These are phyloP conservation scores for Leguminivora glycinivorella DNA, from an alignment of 1,140 invertebrate genomes.

Conservation along the genomic window DNA sequence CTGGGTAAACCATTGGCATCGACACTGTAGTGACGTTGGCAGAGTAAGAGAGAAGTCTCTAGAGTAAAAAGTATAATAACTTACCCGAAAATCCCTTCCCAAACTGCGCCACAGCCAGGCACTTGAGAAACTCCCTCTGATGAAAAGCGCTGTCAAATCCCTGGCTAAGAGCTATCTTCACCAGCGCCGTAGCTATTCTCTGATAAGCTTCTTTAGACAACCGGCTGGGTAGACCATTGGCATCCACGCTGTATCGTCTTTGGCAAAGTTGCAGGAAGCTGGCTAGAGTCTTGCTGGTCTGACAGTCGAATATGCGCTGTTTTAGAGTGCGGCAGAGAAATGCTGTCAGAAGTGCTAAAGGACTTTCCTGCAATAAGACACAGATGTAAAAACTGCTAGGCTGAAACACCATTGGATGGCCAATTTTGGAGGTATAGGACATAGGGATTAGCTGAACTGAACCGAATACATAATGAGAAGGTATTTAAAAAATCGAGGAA, in stretches of 20 bases:
- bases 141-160: slow-evolving; percentile 79
- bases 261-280: slow-evolving; percentile 62
- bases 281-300: slow-evolving; percentile 50
- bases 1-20: slow-evolving; percentile 69
- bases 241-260: slow-evolving; percentile 63
- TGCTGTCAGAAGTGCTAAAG: slow-evolving; percentile 77
- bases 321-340: slow-evolving; percentile 67
- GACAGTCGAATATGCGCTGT: slow-evolving; percentile 53
- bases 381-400: slow-evolving; percentile 30
- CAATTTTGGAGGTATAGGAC: too few relatives aligned
- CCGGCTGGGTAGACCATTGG: slow-evolving; percentile 74
- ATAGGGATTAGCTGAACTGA: too few relatives aligned
- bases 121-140: slow-evolving; percentile 79
- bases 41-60: slow-evolving; percentile 58
- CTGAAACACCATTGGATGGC: too few relatives aligned
- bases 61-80: not conserved
- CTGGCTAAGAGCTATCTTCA: slow-evolving; percentile 77
- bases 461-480: too few relatives aligned
- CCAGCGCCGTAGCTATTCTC: slow-evolving; percentile 72
- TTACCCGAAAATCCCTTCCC: slow-evolving; percentile 79
- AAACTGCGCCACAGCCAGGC: slow-evolving; percentile 76
- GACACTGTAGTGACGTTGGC: slow-evolving; percentile 62
- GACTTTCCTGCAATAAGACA: slow-evolving; percentile 79
- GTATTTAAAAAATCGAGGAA: too few relatives aligned
- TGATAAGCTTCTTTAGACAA: slow-evolving; percentile 73